A percentile compares a stretch with the other conserved stretches of the same genome.
phyloP scores from a whole-genome alignment of 1,140 invertebrate genomes.

The Copidosoma floridanum region DNA sequence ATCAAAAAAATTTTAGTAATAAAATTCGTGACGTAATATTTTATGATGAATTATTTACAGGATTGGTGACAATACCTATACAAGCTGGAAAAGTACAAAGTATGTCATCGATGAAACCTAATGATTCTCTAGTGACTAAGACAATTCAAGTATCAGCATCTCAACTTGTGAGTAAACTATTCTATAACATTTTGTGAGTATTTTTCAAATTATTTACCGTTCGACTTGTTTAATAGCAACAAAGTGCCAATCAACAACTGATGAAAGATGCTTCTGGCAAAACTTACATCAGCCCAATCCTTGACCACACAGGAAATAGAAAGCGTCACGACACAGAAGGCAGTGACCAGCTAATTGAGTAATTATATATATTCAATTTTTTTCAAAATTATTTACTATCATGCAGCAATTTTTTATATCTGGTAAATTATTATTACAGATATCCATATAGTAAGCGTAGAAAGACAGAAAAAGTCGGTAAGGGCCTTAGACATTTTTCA shows the following conservation, averaged over 20 bases:
- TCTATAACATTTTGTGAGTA: too few species aligned
- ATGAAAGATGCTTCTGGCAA: constrained; percentile 53
- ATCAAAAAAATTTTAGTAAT: too few species aligned
- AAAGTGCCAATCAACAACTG: constrained; percentile 44
- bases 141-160: constrained; percentile 61
- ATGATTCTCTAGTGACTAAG: constrained; percentile 56
- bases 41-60: too few species aligned
- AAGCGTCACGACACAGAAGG: constrained; percentile 62
- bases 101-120: constrained; percentile 54
- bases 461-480: constrained; percentile 93
- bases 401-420: background rate
- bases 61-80: constrained; percentile 63
- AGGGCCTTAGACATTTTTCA: constrained; percentile 97
- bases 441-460: constrained; percentile 70
- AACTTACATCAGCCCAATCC: constrained; percentile 63
- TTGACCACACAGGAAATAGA: constrained; percentile 63
- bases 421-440: background rate
- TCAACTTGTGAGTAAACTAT: constrained; percentile 61
- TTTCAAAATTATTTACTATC: too few species aligned
- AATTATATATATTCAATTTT: too few species aligned
- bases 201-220: too few species aligned
- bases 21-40: too few species aligned
- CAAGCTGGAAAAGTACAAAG: constrained; percentile 59
- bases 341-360: constrained; percentile 62
- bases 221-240: too few species aligned